A percentile compares a stretch with the other conserved stretches of the same genome.
phyloP scores from a whole-genome alignment of 2,113 vertebrate species.

The Manacus vitellinus region DNA sequence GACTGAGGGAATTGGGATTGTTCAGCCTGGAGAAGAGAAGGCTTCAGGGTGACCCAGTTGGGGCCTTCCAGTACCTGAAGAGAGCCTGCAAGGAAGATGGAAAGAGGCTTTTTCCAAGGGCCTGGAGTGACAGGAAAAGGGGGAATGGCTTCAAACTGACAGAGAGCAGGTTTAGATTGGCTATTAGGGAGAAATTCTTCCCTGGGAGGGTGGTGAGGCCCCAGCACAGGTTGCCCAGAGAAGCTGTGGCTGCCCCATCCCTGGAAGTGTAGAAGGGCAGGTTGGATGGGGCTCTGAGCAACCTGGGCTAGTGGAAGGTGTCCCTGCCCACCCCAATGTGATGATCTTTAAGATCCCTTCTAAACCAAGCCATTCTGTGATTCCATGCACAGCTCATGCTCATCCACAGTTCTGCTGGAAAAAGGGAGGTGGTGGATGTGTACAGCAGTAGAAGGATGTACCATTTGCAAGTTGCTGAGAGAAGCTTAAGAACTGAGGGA shows the following conservation, averaged over 20 bases:
- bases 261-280: neutral
- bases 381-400: accelerated
- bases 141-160: neutral
- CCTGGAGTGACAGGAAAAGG: neutral
- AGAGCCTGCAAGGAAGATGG: neutral
- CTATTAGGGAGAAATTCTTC: neutral
- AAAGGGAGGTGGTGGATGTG: neutral
- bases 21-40: neutral
- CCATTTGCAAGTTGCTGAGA: neutral
- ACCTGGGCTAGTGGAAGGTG: neutral
- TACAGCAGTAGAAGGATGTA: neutral
- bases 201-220: neutral
- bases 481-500: neutral
- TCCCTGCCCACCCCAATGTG: neutral
- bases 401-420: neutral
- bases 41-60: neutral
- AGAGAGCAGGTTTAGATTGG: neutral
- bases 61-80: neutral
- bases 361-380: neutral
- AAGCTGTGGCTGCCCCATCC: neutral
- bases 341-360: neutral
- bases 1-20: neutral
- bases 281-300: neutral
- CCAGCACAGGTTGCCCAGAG: neutral
- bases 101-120: neutral